phyloP scores from a whole-genome alignment of 2,888 invertebrate species.

The Atherix ibis region DNA sequence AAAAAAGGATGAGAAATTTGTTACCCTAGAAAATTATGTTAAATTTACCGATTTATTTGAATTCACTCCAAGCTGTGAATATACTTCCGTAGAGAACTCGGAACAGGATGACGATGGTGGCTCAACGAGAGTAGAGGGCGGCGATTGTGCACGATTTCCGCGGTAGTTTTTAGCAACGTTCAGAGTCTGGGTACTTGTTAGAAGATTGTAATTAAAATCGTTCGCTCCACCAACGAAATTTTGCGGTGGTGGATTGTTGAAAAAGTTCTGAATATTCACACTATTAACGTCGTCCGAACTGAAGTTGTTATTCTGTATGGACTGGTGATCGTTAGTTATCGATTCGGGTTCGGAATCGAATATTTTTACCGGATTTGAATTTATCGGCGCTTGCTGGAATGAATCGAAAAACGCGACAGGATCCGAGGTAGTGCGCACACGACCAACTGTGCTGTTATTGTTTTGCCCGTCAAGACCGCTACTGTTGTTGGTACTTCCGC shows the following conservation, averaged over 20 bases:
- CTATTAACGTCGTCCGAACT: constrained; percentile 15
- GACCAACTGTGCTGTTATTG: too few species aligned
- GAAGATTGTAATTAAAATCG: constrained; percentile 26
- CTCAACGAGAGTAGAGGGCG: constrained; percentile 27
- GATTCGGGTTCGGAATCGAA: constrained; percentile 10
- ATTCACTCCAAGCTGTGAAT: too few species aligned
- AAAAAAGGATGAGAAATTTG: too few species aligned
- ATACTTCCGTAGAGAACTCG: constrained; percentile 22
- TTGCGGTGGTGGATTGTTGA: constrained; percentile 31
- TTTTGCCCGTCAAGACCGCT: too few species aligned
- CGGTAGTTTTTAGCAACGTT: not conserved
- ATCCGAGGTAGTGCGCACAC: too few species aligned
- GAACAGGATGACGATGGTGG: constrained; percentile 30
- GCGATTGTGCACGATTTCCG: constrained; percentile 22
- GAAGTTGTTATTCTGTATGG: too few species aligned
- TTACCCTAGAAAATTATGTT: too few species aligned
- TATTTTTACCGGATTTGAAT: constrained; percentile 2
- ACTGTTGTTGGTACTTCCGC: too few species aligned
- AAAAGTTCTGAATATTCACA: constrained; percentile 30
- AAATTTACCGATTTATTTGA: too few species aligned
- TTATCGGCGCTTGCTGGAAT: constrained; percentile 9
- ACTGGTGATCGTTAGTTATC: too few species aligned
- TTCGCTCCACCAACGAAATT: constrained; percentile 19
- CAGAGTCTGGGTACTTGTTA: constrained; percentile 20
- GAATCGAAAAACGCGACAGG: constrained; percentile 20